Conservation (phyloP, 1,140 invertebrate genomes). For the Chionoecetes opilio region DNA sequence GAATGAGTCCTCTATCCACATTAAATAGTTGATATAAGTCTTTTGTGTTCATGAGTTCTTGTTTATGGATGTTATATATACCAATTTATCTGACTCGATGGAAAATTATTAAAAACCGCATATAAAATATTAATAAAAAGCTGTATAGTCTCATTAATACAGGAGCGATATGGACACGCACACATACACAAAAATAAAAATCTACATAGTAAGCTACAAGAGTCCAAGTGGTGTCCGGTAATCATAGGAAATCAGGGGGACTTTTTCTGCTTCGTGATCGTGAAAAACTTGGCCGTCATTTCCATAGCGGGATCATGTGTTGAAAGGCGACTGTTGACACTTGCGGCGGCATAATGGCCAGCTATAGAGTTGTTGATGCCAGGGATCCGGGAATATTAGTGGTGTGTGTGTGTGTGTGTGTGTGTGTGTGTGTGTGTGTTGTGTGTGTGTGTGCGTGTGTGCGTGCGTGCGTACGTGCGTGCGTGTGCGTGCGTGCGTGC, state of each 20-base stretch:
- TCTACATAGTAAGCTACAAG: not conserved
- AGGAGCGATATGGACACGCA: no score
- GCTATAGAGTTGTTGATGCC: not conserved
- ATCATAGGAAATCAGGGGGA: not conserved
- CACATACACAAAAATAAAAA: not conserved
- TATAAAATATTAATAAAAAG: no score
- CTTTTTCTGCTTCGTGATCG: not conserved
- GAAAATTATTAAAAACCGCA: no score
- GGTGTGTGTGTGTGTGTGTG: not conserved
- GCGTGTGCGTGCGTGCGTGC: no score
- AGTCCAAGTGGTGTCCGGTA: not conserved
- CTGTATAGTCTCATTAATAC: no score
- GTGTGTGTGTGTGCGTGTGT: not conserved
- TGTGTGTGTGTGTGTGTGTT: constrained; percentile 24
- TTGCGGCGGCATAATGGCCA: not conserved
- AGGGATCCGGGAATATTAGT: not conserved
- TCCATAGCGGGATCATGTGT: constrained; percentile 1
- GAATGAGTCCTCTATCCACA: no score
- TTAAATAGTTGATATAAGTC: no score
- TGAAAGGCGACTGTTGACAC: constrained; percentile 18
- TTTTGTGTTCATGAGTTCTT: no score
- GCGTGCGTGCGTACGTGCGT: no score
- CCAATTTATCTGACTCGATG: no score
- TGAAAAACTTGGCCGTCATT: not conserved
- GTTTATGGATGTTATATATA: no score